Base-by-base conservation (phyloP, 2,888 invertebrate genomes). In the Amiota communis region DNA sequence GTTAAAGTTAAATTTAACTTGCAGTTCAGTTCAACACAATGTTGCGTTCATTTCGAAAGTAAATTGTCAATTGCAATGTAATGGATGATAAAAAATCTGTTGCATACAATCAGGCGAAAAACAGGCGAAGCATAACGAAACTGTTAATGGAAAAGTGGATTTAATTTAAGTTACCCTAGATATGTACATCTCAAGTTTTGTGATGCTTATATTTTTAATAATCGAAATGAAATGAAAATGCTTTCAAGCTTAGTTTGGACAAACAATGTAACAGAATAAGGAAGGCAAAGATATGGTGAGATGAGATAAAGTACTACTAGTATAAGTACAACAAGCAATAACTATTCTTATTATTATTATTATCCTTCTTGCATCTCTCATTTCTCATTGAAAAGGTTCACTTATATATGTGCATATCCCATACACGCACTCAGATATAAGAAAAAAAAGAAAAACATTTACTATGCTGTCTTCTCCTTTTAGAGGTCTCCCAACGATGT, bases 31-130 rank as follows among this genome's bases (percentile, higher is more conserved):
- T n/a, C 53, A 53, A 12, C 53, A 53, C 12, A 53, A 53, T 53
- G 53, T 8, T 53, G 6, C 53, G n/a, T n/a, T 53, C 12, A n/a
- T 53, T n/a, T n/a, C 53, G 20, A 59, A 51, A 2, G 36, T 47
- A 68, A 68, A 68, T 68, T 68, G 67, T 68, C 67, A 68, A 68
- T 68, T 68, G 67, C 67, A 68, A 53, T 53, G 67, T 53, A 68
- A 8, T 68, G 53, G 53, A 68, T 68, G 67, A 68, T 68, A 68
- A 68, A 53, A 68, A 51, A 68, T 51, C 23, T 47, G 51, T 20
- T 23, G 67, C 67, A 68, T 68, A 65, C 17, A 20, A 68, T 17
- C 47, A 53, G 53, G 36, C 23, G 23, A 36, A 36, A 36, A 36
- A 36, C 36, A 4, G 6, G 15, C 20, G 36, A 36, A 36, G 36